A percentile compares a stretch with the other conserved stretches of the same genome.
phyloP scores from a whole-genome alignment of 2,113 vertebrate genomes.

The Paramisgurnus dabryanus region DNA sequence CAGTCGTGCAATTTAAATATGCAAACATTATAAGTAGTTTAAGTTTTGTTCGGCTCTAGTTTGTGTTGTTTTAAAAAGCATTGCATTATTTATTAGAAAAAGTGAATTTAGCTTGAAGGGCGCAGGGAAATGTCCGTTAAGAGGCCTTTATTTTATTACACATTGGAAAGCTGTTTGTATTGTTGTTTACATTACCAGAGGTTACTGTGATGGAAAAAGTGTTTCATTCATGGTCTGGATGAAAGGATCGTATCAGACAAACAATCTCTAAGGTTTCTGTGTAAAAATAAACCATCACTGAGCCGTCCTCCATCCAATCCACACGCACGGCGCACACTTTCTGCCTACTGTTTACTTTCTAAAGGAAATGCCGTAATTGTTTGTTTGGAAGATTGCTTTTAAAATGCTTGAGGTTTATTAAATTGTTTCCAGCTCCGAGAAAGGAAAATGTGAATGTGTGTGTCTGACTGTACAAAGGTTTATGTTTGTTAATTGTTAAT shows the following conservation, averaged over 20 bases:
- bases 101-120: background rate
- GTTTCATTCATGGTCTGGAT: slow-evolving; percentile 11
- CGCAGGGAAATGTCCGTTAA: slow-evolving; percentile 11
- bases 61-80: background rate
- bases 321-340: background rate
- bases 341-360: background rate
- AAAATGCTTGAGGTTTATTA: background rate
- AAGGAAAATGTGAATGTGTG: background rate
- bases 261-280: background rate
- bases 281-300: slow-evolving; percentile 6
- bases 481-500: slow-evolving; percentile 23
- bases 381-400: slow-evolving; percentile 11
- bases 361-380: background rate
- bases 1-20: too few relatives aligned
- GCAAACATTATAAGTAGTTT: too few relatives aligned
- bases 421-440: slow-evolving; percentile 2
- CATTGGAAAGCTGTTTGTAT: background rate
- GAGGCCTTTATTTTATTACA: background rate
- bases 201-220: slow-evolving; percentile 7
- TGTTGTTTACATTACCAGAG: background rate
- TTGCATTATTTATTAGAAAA: background rate
- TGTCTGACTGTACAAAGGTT: background rate
- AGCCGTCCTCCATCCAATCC: background rate
- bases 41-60: background rate
- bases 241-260: background rate